Base-by-base conservation (phyloP, 2,113 vertebrate species). In the Coptodon bakossiorum region DNA sequence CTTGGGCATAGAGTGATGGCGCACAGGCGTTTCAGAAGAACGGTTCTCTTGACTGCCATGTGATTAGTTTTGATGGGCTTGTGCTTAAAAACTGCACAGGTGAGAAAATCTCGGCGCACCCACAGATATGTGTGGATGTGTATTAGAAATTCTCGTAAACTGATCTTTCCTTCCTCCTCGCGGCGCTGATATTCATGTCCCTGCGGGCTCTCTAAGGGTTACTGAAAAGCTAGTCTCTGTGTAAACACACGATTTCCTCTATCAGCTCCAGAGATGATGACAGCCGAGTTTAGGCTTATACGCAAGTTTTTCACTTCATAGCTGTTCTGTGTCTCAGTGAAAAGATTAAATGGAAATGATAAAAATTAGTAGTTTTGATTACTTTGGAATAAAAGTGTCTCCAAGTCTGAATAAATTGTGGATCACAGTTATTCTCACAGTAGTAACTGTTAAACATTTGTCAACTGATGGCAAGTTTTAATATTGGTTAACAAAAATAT, bases 211-310 rank as follows among this genome's bases (percentile, higher is more conserved):
- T 91, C 83, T 85, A 34, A 78, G 71, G 92, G 93, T 95, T 94
- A 93, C 92, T 86, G 88, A 94, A 90, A 92, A 92, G 88, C 84
- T 84, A 71, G 87, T 80, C 87, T 90, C 85, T 93, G 81, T 81
- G 50, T 93, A 94, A 96, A 95, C 95, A 96, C 79, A 9, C 83
- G 4, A 93, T 91, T 95, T 95, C 94, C 95, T 93, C 92, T 91
- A 86, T 95, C 94, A 90, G 92, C 83, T 86, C 84, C 2, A 85
- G 84, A 89, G 73, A 89, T 52, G 93, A 91, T 94, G 94, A 95
- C 92, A 92, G 94, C 88, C 2, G 7, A 53, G 84, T 91, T 89
- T n/a, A 34, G 31, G 73, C 82, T 83, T 5, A n/a, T 19, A 52
- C 24, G 31, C 45, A 50, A 5, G 43, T 56, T 50, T 88, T 80